Evolutionary conservation across 2,888 invertebrate genomes (phyloP).

Genomic region (Acanthacorydalis orientalis): DNA sequence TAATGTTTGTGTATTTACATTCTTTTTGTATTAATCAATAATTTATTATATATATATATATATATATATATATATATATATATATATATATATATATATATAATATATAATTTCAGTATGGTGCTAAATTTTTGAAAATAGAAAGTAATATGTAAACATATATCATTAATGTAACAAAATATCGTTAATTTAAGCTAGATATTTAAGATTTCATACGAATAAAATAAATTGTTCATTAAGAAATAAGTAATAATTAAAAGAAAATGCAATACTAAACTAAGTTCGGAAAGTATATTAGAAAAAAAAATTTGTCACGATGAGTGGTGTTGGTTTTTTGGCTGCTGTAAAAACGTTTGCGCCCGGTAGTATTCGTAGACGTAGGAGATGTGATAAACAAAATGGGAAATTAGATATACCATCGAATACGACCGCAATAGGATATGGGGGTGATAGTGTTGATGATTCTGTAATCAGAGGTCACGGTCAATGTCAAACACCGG

Average conservation of each 20-base stretch:
- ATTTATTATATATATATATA: too few relatives aligned
- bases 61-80: too few relatives aligned
- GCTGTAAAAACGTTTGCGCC: constrained; percentile 49
- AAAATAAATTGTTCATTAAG: neutral
- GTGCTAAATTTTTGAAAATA: too few relatives aligned
- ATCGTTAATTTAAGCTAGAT: too few relatives aligned
- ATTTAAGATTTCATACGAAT: too few relatives aligned
- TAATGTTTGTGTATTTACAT: too few relatives aligned
- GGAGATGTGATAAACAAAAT: constrained; percentile 44
- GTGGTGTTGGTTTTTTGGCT: constrained; percentile 37
- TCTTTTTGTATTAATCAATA: too few relatives aligned
- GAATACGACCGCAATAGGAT: neutral
- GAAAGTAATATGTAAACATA: too few relatives aligned
- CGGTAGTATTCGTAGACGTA: constrained; percentile 36
- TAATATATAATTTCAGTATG: too few relatives aligned
- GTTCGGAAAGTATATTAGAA: neutral
- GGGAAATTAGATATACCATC: constrained; percentile 21
- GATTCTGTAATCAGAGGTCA: neutral
- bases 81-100: too few relatives aligned
- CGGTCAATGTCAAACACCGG: constrained; percentile 22
- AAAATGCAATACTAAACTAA: neutral
- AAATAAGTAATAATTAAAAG: neutral
- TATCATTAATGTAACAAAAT: too few relatives aligned
- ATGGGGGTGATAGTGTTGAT: constrained; percentile 10
- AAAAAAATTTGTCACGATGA: constrained; percentile 22